phyloP scores from a whole-genome alignment of 2,113 vertebrate genomes.

The Arvicanthis niloticus region DNA sequence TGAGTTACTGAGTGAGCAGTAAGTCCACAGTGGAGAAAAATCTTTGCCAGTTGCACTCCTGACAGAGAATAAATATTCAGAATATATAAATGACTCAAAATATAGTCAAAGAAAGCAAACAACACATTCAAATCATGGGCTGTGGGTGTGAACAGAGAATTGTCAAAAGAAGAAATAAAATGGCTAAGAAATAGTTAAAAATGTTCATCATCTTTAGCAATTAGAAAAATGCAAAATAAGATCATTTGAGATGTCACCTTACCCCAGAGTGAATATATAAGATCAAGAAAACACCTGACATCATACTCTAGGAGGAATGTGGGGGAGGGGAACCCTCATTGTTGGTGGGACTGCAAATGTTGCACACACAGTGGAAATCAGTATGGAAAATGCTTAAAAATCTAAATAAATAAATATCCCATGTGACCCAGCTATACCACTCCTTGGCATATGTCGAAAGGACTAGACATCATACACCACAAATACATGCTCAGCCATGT shows the following conservation, averaged over 20 bases:
- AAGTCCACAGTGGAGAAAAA: neutral
- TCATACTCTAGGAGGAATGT: too few relatives aligned
- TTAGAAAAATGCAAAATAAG: neutral
- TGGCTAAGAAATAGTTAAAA: neutral
- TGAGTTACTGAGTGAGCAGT: neutral
- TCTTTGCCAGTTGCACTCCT: neutral
- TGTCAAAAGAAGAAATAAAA: neutral
- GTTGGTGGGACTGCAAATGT: neutral
- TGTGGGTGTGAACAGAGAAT: neutral
- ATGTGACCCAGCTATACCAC: neutral
- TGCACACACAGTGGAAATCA: neutral
- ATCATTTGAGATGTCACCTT: neutral
- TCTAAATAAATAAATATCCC: neutral
- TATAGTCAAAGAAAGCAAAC: neutral
- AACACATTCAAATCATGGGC: neutral
- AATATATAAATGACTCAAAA: neutral
- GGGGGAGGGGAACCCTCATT: neutral
- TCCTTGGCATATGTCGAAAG: neutral
- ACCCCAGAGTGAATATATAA: neutral
- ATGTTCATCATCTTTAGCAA: neutral
- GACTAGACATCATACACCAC: neutral
- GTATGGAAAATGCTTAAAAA: neutral
- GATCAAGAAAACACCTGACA: neutral
- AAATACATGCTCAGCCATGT: neutral
- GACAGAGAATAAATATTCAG: neutral